phyloP scores from a whole-genome alignment of 2,113 vertebrate genomes.

The Vicugna pacos region DNA sequence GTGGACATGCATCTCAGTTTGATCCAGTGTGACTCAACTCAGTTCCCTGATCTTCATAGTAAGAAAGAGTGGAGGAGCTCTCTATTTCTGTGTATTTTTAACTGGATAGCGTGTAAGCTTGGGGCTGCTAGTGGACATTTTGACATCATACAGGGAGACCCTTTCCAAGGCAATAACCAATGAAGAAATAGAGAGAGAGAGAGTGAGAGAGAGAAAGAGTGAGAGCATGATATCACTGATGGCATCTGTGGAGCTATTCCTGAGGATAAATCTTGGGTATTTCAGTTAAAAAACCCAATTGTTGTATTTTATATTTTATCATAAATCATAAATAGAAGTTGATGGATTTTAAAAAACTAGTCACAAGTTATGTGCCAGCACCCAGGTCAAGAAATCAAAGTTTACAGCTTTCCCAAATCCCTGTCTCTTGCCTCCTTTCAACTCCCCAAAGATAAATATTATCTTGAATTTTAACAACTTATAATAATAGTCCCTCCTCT shows the following conservation, averaged over 20 bases:
- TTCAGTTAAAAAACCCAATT: neutral
- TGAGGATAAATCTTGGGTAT: neutral
- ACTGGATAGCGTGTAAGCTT: neutral
- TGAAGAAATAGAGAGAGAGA: neutral
- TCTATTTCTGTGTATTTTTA: neutral
- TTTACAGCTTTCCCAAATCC: neutral
- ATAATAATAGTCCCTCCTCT: neutral
- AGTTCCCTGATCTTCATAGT: neutral
- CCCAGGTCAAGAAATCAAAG: neutral
- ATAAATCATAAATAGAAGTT: neutral
- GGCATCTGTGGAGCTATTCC: neutral
- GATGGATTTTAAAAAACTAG: neutral
- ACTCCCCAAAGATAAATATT: neutral
- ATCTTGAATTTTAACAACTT: slow-evolving; percentile 9
- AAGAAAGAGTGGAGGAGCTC: neutral
- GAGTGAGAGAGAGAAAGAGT: neutral
- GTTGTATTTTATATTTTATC: neutral
- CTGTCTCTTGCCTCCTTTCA: neutral
- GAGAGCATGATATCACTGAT: neutral
- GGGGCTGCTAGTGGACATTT: neutral
- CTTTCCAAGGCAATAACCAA: neutral
- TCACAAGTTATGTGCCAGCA: neutral
- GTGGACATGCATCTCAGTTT: neutral
- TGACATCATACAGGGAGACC: neutral
- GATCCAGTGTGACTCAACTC: neutral